Conservation (phyloP, 1,140 invertebrate species). For the Adelges cooleyi region DNA sequence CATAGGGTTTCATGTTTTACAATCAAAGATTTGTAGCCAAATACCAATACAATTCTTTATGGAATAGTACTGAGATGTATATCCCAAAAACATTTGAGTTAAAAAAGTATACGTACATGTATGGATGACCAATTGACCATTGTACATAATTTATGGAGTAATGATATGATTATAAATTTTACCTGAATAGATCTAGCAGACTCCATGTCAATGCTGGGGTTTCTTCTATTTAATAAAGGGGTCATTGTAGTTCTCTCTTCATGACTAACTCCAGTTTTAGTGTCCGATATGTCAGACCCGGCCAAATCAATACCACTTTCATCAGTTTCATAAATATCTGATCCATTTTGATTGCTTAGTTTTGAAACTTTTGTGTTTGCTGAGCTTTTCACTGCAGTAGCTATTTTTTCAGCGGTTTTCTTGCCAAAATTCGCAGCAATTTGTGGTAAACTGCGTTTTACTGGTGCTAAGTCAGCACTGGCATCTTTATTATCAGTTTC, state of each 20-base stretch:
- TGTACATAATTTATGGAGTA: too few relatives aligned
- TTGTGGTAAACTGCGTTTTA: slow-evolving; percentile 35
- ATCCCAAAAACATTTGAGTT: too few relatives aligned
- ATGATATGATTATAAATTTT: background rate
- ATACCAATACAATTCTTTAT: too few relatives aligned
- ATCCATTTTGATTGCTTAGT: slow-evolving; percentile 13
- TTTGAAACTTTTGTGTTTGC: slow-evolving; percentile 12
- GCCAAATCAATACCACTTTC: slow-evolving; percentile 30
- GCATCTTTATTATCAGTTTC: slow-evolving; percentile 34
- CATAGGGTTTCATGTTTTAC: too few relatives aligned
- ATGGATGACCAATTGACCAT: too few relatives aligned
- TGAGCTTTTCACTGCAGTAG: slow-evolving; percentile 29
- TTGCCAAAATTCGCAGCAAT: slow-evolving; percentile 36
- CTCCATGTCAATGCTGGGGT: slow-evolving; percentile 30
- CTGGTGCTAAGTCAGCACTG: slow-evolving; percentile 27
- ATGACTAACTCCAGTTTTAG: slow-evolving; percentile 2
- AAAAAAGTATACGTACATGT: too few relatives aligned
- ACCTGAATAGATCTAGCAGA: slow-evolving; percentile 32
- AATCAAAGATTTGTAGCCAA: too few relatives aligned
- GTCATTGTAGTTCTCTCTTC: slow-evolving; percentile 16
- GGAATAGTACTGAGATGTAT: too few relatives aligned
- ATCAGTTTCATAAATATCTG: slow-evolving; percentile 28
- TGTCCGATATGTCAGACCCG: slow-evolving; percentile 26
- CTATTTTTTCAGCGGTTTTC: slow-evolving; percentile 34
- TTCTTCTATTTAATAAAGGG: slow-evolving; percentile 21